phyloP scores from a whole-genome alignment of 37 sponge, comb jelly and placozoan genomes.

The Axinella damicornis region DNA sequence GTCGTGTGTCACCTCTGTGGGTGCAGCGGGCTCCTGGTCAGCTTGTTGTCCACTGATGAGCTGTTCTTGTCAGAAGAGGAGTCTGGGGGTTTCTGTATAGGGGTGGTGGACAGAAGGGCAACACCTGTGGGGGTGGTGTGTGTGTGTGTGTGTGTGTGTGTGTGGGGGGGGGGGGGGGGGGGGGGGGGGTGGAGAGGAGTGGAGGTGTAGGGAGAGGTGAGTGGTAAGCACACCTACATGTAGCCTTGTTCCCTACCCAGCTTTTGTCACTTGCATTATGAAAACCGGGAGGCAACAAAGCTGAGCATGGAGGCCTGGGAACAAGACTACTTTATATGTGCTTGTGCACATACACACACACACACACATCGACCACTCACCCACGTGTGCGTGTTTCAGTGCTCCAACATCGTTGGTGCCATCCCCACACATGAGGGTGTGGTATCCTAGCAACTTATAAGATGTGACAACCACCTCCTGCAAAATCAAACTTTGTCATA shows the following conservation, averaged over 20 bases:
- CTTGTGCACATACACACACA: background rate
- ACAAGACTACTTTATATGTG: too few relatives aligned
- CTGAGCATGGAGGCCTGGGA: too few relatives aligned
- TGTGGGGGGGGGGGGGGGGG: too few relatives aligned
- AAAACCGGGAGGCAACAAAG: too few relatives aligned
- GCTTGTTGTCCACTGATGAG: background rate
- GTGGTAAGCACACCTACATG: too few relatives aligned
- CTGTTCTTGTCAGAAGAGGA: too few relatives aligned
- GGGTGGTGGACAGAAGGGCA: conserved; percentile 59
- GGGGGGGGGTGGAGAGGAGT: too few relatives aligned
- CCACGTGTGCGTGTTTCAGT: conserved; percentile 98
- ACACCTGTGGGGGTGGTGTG: too few relatives aligned
- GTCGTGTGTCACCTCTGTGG: conserved; percentile 12
- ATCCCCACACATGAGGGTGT: conserved; percentile 99
- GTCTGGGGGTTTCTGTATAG: background rate
- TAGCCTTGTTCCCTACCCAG: too few relatives aligned
- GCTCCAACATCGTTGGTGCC: conserved; percentile 99
- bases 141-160: too few relatives aligned
- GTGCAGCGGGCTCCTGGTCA: conserved; percentile 16
- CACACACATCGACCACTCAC: conserved; percentile 37
- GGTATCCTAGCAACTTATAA: conserved; percentile 64
- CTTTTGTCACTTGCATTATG: too few relatives aligned
- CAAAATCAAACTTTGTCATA: background rate
- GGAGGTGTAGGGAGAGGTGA: too few relatives aligned
- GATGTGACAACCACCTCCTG: conserved; percentile 87